Percentiles rank a stretch among this genome's conserved stretches.
These are phyloP conservation scores for Caenorhabditis brenneri DNA, from an alignment of 1,140 invertebrate genomes.

Conservation along the genomic window DNA sequence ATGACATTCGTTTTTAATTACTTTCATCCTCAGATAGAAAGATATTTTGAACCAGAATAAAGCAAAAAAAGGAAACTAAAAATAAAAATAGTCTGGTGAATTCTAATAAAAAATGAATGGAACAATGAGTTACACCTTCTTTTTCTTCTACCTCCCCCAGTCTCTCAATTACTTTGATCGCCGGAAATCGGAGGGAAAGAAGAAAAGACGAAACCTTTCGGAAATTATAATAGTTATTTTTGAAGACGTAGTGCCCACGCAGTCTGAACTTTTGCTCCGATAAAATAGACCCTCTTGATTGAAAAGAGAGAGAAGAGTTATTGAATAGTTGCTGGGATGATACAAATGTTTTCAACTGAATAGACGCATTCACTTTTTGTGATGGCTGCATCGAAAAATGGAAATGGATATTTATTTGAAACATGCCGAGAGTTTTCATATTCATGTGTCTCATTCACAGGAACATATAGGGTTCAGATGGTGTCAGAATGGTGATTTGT, in stretches of 20 bases:
- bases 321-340: background rate
- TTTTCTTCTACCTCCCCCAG: background rate
- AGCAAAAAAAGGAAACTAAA: background rate
- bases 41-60: background rate
- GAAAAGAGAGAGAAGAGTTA: background rate
- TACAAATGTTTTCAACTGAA: background rate
- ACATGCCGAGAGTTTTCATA: background rate
- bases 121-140: background rate
- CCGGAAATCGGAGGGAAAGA: background rate
- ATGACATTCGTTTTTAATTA: too few species aligned
- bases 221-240: background rate
- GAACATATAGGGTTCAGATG: too few species aligned
- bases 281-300: background rate
- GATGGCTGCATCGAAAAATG: too few species aligned
- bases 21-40: too few species aligned
- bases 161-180: background rate
- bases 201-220: background rate
- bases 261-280: background rate
- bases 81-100: background rate
- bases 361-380: background rate
- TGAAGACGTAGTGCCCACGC: background rate
- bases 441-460: too few species aligned
- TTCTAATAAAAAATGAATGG: slow-evolving; percentile 1
- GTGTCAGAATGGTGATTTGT: too few species aligned
- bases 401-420: background rate